phyloP scores from a whole-genome alignment of 2,797 vertebrate species.

The Characodon lateralis region DNA sequence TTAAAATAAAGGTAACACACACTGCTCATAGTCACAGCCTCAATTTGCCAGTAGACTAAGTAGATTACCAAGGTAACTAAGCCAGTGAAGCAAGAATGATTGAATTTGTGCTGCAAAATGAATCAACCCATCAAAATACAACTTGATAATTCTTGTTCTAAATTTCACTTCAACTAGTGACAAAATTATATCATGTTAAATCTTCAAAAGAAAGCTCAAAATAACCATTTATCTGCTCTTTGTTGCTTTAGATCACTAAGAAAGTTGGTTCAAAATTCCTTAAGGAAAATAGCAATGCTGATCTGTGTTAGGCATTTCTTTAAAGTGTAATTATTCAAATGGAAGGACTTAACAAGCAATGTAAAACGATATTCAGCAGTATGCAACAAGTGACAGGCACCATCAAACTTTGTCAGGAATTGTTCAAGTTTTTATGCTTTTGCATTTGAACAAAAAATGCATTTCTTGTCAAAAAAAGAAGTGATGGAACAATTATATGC shows the following conservation, averaged over 20 bases:
- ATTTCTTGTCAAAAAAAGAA: slow-evolving; percentile 1
- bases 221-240: not conserved
- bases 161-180: not conserved
- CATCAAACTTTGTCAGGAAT: no score
- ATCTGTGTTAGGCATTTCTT: not conserved
- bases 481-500: slow-evolving; percentile 13
- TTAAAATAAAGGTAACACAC: not conserved
- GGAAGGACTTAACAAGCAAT: no score
- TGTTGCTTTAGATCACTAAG: not conserved
- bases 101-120: not conserved
- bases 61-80: not conserved
- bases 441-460: not conserved
- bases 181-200: not conserved
- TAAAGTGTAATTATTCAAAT: no score
- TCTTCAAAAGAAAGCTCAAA: not conserved
- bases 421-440: not conserved
- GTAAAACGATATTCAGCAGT: no score
- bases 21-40: not conserved
- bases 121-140: not conserved
- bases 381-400: no score
- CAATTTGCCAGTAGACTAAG: not conserved
- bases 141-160: not conserved
- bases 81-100: not conserved
- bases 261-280: not conserved
- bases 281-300: not conserved